Base-by-base conservation (phyloP, 2,888 invertebrate species). In the Tinea pellionella region DNA sequence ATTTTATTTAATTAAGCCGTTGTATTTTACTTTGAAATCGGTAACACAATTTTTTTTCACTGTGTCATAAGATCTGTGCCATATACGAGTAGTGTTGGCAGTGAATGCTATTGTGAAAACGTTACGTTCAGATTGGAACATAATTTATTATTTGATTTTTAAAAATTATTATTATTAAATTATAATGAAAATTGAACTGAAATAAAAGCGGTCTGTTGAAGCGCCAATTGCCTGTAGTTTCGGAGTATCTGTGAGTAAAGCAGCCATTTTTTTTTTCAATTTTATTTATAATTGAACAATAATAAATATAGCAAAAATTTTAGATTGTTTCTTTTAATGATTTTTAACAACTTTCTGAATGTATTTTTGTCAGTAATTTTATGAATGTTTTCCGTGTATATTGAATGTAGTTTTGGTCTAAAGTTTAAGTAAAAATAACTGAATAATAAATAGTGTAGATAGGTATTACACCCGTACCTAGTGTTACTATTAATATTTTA, bases 21-120 rank as follows among this genome's bases (percentile, higher is more conserved):
- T n/a, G n/a, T n/a, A n/a, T n/a, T n/a, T n/a, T n/a, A n/a, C n/a
- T n/a, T n/a, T n/a, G n/a, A n/a, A n/a, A 53, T 53, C 12, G 19
- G 18, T 24, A 53, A 53, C 18, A 24, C 53, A 24, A 3, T 11
- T 11, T 51, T 16, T 8, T 24, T 24, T 18, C 24, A 53, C 53
- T 53, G 8, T 53, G 12, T 12, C 2, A 68, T 71, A 76, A 85
- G 85, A 86, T 85, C 84, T 85, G 87, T 87, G 87, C 86, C 87
- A 87, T 87, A 86, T 24, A 24, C 24, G 2, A 24, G n/a, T 69
- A 66, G 73, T 76, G 77, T 73, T 83, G 84, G 85, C 84, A 80
- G 74, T 76, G 75, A 77, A 77, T 71, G 74, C 75, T 69, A 74
- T 74, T 77, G 74, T 77, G 79, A 80, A 3, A 51, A 51, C n/a